Conservation (phyloP, 2,888 invertebrate species). For the Drosophila prostipennis region DNA sequence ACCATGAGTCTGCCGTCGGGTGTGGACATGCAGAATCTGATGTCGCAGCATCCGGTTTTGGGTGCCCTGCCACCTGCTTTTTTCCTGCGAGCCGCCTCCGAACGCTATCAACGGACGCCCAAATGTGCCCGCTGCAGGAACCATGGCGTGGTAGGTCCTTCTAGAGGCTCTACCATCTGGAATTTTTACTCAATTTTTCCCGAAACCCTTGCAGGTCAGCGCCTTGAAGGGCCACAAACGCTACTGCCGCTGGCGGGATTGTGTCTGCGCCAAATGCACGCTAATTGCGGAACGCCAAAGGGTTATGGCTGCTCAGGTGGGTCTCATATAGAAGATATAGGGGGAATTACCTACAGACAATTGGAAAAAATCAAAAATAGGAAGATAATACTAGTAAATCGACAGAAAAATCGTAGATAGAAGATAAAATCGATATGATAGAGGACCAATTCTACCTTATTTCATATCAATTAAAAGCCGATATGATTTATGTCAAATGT, state of each 20-base stretch:
- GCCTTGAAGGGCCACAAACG: slow-evolving; percentile 94
- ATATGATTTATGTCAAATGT: too few relatives aligned
- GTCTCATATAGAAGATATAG: slow-evolving; percentile 39
- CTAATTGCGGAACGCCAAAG: slow-evolving; percentile 98
- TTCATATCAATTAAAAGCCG: too few relatives aligned
- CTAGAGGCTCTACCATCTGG: neutral
- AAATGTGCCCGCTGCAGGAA: slow-evolving; percentile 99
- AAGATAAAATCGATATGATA: too few relatives aligned
- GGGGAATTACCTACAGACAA: too few relatives aligned
- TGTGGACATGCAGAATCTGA: slow-evolving; percentile 93
- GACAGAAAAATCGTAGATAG: too few relatives aligned
- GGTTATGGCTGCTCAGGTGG: slow-evolving; percentile 98
- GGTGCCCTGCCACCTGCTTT: slow-evolving; percentile 94
- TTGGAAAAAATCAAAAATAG: neutral
- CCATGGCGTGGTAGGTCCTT: slow-evolving; percentile 96
- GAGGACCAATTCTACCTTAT: too few relatives aligned
- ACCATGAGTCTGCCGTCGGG: slow-evolving; percentile 93
- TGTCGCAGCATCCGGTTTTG: slow-evolving; percentile 93
- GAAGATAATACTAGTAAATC: neutral
- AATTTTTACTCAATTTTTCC: neutral
- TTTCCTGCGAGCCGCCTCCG: slow-evolving; percentile 94
- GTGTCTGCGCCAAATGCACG: slow-evolving; percentile 98
- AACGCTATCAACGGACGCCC: slow-evolving; percentile 97
- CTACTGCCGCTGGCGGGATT: slow-evolving; percentile 98
- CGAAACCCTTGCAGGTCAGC: slow-evolving; percentile 80